Evolutionary conservation across 2,888 invertebrate genomes (phyloP).

Genomic region (Oscheius myriophilus): DNA sequence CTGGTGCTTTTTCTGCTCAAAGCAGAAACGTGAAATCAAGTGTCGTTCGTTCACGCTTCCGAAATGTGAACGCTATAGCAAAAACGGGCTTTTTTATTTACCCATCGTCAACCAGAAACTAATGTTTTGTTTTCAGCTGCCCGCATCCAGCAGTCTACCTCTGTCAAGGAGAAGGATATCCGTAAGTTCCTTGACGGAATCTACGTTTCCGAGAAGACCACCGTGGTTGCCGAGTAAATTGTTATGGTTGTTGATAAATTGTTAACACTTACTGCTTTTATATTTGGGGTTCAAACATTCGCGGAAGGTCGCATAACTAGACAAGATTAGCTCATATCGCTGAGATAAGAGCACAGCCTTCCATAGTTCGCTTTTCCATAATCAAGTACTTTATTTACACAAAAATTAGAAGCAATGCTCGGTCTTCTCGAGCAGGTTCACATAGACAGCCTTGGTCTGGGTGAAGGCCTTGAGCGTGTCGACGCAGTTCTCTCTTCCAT

Average conservation of each 20-base stretch:
- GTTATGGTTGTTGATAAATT: slow-evolving; percentile 31
- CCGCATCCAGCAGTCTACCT: slow-evolving; percentile 96
- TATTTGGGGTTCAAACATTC: not conserved
- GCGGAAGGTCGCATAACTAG: too few species aligned
- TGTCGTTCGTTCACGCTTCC: too few species aligned
- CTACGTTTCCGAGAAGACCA: slow-evolving; percentile 96
- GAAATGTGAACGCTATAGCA: too few species aligned
- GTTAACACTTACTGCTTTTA: slow-evolving; percentile 14
- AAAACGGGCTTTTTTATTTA: too few species aligned
- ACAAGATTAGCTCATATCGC: too few species aligned
- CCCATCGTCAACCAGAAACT: not conserved
- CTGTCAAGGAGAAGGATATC: slow-evolving; percentile 99
- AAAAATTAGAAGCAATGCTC: slow-evolving; percentile 45
- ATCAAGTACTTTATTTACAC: too few species aligned
- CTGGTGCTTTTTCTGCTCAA: too few species aligned
- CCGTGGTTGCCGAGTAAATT: slow-evolving; percentile 50
- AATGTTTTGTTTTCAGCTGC: slow-evolving; percentile 79
- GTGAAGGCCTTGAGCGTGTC: slow-evolving; percentile 74
- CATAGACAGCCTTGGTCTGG: slow-evolving; percentile 75
- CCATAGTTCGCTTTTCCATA: not conserved
- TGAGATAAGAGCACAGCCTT: too few species aligned
- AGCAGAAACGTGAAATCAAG: too few species aligned
- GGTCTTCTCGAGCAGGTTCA: slow-evolving; percentile 62
- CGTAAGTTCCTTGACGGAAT: slow-evolving; percentile 99
- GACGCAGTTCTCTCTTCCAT: slow-evolving; percentile 75